Percentiles rank a stretch among this genome's conserved stretches.
These are phyloP conservation scores for Synanthedon andrenaeformis DNA, from an alignment of 2,888 invertebrate genomes.

Conservation along the genomic window DNA sequence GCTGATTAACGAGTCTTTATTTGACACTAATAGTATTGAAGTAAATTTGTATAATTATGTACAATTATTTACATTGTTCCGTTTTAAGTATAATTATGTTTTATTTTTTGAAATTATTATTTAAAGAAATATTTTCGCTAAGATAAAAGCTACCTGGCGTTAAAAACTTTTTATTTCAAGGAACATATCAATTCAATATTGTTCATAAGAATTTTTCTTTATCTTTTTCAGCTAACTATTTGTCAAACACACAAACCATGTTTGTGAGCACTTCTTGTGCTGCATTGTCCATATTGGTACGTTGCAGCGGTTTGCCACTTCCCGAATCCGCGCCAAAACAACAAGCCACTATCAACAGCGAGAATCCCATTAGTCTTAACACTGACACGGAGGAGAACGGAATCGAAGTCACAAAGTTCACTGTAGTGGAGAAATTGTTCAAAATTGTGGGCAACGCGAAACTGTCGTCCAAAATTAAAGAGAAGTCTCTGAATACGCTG, in stretches of 20 bases:
- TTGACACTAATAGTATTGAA: too few relatives aligned
- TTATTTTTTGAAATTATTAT: too few relatives aligned
- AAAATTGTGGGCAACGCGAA: slow-evolving; percentile 79
- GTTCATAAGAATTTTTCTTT: too few relatives aligned
- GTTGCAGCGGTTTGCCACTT: slow-evolving; percentile 77
- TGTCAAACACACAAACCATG: slow-evolving; percentile 72
- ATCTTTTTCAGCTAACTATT: slow-evolving; percentile 70
- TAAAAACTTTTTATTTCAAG: too few relatives aligned
- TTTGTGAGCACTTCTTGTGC: slow-evolving; percentile 77
- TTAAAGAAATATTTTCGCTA: too few relatives aligned
- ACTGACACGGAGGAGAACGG: slow-evolving; percentile 20
- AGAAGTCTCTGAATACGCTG: slow-evolving; percentile 80
- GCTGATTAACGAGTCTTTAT: too few relatives aligned
- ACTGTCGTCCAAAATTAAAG: slow-evolving; percentile 77
- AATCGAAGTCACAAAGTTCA: slow-evolving; percentile 72
- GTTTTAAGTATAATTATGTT: too few relatives aligned
- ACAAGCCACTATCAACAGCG: slow-evolving; percentile 35
- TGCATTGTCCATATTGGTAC: slow-evolving; percentile 79
- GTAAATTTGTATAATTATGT: too few relatives aligned
- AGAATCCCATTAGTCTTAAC: slow-evolving; percentile 45
- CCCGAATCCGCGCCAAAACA: slow-evolving; percentile 50
- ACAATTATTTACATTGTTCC: too few relatives aligned
- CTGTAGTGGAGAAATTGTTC: slow-evolving; percentile 77
- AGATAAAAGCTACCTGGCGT: too few relatives aligned
- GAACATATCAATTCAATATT: too few relatives aligned